phyloP scores from a whole-genome alignment of 2,797 vertebrate species.

The Tragopan temminckii region DNA sequence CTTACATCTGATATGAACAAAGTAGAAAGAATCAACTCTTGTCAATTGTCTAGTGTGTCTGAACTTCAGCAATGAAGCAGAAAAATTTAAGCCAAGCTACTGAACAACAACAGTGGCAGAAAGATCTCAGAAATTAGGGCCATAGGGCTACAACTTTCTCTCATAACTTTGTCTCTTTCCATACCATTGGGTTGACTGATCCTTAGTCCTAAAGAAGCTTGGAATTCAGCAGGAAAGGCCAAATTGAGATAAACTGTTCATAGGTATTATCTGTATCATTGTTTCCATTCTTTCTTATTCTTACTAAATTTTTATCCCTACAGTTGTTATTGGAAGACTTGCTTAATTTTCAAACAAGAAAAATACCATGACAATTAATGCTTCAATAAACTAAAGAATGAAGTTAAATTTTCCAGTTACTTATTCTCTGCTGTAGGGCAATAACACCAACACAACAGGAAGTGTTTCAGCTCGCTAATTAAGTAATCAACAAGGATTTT shows the following conservation, averaged over 20 bases:
- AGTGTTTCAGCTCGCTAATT: slow-evolving; percentile 29
- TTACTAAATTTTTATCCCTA: not conserved
- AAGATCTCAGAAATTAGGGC: not conserved
- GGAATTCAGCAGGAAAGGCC: not conserved
- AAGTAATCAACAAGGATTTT: slow-evolving; percentile 12
- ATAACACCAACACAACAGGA: not conserved
- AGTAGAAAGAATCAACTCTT: not conserved
- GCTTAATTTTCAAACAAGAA: not conserved
- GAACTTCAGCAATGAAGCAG: not conserved
- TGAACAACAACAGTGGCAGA: not conserved
- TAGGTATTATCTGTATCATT: not conserved
- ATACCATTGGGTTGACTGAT: not conserved
- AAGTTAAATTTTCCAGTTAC: not conserved
- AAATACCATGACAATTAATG: not conserved
- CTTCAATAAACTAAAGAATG: not conserved
- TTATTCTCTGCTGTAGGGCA: not conserved
- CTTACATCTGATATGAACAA: not conserved
- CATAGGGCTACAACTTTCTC: not conserved
- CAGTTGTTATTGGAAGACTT: not conserved
- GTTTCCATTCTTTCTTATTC: not conserved
- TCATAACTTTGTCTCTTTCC: not conserved
- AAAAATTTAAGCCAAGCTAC: not conserved
- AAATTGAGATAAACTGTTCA: not conserved
- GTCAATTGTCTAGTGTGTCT: not conserved
- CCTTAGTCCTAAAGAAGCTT: not conserved